These are phyloP conservation scores for Geotrupes spiniger DNA, from an alignment of 2,888 invertebrate genomes.

Conservation along the genomic window DNA sequence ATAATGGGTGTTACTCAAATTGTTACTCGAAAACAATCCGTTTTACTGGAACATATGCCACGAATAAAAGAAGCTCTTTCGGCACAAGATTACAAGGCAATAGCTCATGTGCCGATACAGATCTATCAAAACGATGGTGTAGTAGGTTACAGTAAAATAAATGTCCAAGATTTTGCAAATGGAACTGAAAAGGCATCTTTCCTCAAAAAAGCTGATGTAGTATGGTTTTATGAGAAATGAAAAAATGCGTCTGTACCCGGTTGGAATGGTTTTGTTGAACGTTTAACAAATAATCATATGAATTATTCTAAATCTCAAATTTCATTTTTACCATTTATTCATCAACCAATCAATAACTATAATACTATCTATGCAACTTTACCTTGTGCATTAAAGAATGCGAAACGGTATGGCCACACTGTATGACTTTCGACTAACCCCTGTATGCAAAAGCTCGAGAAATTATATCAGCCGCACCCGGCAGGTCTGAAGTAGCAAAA, in stretches of 20 bases:
- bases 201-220: conserved; percentile 28
- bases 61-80: conserved; percentile 7
- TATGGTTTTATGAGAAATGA: conserved; percentile 37
- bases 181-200: conserved; percentile 19
- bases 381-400: too few species aligned
- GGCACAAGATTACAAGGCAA: conserved; percentile 29
- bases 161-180: conserved; percentile 20
- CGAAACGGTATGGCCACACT: too few species aligned
- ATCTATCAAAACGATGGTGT: conserved; percentile 34
- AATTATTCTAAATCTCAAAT: too few species aligned
- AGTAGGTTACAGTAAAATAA: conserved; percentile 31
- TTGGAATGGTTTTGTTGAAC: conserved; percentile 35
- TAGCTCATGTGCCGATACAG: conserved; percentile 36
- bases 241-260: conserved; percentile 26
- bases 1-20: conserved; percentile 36
- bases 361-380: too few species aligned
- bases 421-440: too few species aligned
- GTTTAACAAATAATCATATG: too few species aligned
- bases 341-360: too few species aligned
- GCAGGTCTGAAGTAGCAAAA: too few species aligned
- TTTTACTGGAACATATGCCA: conserved; percentile 26
- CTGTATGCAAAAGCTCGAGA: too few species aligned
- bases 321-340: too few species aligned
- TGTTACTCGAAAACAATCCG: conserved; percentile 31
- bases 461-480: too few species aligned